phyloP scores from a whole-genome alignment of 2,888 invertebrate genomes.

The Mayetiola destructor region DNA sequence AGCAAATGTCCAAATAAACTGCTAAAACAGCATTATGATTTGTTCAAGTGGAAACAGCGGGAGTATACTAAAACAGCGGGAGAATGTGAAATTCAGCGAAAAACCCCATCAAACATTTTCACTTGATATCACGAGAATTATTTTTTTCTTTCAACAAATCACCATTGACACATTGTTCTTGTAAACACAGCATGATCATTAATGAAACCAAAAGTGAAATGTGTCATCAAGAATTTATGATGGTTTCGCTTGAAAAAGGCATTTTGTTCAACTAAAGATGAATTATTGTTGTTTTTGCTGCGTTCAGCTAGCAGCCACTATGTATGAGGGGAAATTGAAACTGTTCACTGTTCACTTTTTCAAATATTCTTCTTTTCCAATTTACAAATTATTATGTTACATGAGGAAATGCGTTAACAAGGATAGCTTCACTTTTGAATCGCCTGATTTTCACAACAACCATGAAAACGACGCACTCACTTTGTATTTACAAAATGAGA shows the following conservation, averaged over 20 bases:
- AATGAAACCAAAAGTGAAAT: constrained; percentile 6
- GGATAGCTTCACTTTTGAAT: background rate
- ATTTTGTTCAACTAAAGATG: background rate
- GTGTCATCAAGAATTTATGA: constrained; percentile 9
- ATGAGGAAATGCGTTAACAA: constrained; percentile 4
- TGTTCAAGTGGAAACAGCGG: too few relatives aligned
- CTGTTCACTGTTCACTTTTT: background rate
- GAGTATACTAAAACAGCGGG: too few relatives aligned
- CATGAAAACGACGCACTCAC: too few relatives aligned
- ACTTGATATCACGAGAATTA: too few relatives aligned
- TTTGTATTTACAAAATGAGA: background rate
- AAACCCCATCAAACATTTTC: too few relatives aligned
- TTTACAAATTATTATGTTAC: constrained; percentile 12
- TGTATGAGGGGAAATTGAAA: background rate
- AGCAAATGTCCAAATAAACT: too few relatives aligned
- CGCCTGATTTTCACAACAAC: background rate
- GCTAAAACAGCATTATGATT: too few relatives aligned
- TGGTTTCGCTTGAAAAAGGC: background rate
- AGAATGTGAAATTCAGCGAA: too few relatives aligned
- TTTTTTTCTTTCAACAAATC: too few relatives aligned
- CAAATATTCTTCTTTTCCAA: background rate
- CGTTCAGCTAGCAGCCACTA: background rate
- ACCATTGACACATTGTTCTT: too few relatives aligned
- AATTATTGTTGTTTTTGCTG: too few relatives aligned
- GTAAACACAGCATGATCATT: constrained; percentile 7